These are phyloP conservation scores for Achlya flavicornis DNA, from an alignment of 2,888 invertebrate species.

Conservation along the genomic window DNA sequence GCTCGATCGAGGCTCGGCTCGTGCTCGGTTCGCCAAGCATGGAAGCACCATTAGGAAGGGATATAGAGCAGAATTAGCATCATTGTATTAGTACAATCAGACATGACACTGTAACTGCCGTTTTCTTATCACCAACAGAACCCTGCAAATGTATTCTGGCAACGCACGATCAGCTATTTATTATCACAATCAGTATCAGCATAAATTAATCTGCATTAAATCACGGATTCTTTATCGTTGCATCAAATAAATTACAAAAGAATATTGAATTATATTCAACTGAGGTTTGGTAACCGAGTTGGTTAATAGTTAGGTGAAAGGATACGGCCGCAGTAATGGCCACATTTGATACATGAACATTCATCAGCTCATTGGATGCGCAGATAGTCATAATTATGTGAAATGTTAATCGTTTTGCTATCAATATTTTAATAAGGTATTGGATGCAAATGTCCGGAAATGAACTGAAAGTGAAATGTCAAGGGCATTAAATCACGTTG, in stretches of 20 bases:
- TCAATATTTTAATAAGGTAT: neutral
- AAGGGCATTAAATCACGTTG: neutral
- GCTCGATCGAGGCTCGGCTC: too few relatives aligned
- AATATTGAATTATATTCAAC: constrained; percentile 35
- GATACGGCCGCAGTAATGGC: constrained; percentile 23
- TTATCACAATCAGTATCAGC: constrained; percentile 14
- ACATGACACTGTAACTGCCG: neutral
- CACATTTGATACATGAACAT: neutral
- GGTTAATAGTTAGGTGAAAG: constrained; percentile 36
- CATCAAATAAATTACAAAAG: constrained; percentile 26
- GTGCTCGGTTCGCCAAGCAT: too few relatives aligned
- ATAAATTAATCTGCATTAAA: constrained; percentile 15
- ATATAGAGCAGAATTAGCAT: too few relatives aligned
- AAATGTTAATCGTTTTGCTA: neutral
- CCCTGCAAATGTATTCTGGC: neutral
- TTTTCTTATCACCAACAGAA: neutral
- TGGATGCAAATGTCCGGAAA: neutral
- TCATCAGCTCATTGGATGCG: neutral
- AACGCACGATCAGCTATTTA: neutral
- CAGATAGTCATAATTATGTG: neutral
- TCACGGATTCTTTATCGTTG: constrained; percentile 12
- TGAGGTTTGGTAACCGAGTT: constrained; percentile 33
- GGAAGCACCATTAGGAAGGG: too few relatives aligned
- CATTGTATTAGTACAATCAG: too few relatives aligned
- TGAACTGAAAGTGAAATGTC: neutral